Evolutionary conservation across 2,113 vertebrate species (phyloP).

Genomic region (Cochlearius cochlearius): DNA sequence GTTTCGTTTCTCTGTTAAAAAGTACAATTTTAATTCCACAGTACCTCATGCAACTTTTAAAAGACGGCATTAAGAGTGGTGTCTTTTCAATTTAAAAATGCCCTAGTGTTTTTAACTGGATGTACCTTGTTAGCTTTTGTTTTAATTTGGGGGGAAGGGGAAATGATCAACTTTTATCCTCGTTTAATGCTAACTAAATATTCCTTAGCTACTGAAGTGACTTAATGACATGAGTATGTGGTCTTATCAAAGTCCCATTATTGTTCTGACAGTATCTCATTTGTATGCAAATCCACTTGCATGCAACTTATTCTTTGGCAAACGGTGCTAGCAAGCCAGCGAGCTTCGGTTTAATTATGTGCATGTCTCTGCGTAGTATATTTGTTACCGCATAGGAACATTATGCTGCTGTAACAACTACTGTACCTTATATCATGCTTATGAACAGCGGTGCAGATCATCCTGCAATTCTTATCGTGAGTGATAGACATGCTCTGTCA

Average conservation of each 20-base stretch:
- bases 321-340: slow-evolving; percentile 59
- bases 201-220: slow-evolving; percentile 55
- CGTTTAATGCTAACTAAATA: slow-evolving; percentile 33
- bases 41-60: neutral
- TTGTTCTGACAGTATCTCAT: slow-evolving; percentile 71
- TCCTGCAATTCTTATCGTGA: slow-evolving; percentile 10
- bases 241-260: slow-evolving; percentile 70
- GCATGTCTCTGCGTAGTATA: slow-evolving; percentile 50
- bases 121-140: neutral
- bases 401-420: slow-evolving; percentile 32
- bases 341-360: slow-evolving; percentile 61
- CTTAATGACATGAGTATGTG: slow-evolving; percentile 65
- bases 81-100: neutral
- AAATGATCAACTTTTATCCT: slow-evolving; percentile 62
- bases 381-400: slow-evolving; percentile 65
- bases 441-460: slow-evolving; percentile 29
- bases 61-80: neutral
- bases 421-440: slow-evolving; percentile 23
- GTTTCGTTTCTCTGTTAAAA: neutral
- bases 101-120: neutral
- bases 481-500: neutral
- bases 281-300: slow-evolving; percentile 78
- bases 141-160: slow-evolving; percentile 34
- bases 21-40: neutral
- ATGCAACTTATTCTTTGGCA: slow-evolving; percentile 70